Percentiles rank a stretch among this genome's conserved stretches.
These are phyloP conservation scores for Tenualosa thibaudeaui DNA, from an alignment of 2,797 vertebrate species.

Conservation along the genomic window DNA sequence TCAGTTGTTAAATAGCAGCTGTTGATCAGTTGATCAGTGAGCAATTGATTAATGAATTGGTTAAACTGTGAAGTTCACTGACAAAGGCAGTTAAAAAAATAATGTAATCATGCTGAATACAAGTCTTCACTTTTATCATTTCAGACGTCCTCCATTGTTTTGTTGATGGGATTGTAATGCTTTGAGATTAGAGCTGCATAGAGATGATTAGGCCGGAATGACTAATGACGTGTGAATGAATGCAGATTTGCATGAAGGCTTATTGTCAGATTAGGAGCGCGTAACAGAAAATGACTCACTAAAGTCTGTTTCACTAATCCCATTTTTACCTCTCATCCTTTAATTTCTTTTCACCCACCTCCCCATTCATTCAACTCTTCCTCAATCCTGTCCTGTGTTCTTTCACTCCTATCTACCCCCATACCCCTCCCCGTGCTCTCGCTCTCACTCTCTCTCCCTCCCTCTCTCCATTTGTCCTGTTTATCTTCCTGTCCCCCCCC, in stretches of 20 bases:
- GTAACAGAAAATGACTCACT: not conserved
- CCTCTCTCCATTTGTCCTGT: not conserved
- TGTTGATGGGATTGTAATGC: not conserved
- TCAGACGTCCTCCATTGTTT: not conserved
- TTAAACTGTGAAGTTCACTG: too few relatives aligned
- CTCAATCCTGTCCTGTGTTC: not conserved
- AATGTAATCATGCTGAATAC: not conserved
- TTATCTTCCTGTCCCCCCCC: not conserved
- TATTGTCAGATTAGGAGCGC: not conserved
- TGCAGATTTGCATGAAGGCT: not conserved
- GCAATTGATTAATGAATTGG: too few relatives aligned
- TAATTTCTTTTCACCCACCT: not conserved
- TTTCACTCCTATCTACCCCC: not conserved
- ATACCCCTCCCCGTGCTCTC: not conserved
- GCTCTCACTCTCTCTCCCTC: not conserved
- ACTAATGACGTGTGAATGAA: not conserved
- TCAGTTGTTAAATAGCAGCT: too few relatives aligned
- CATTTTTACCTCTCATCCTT: not conserved
- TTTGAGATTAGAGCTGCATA: not conserved
- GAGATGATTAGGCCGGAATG: not conserved
- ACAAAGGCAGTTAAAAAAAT: too few relatives aligned
- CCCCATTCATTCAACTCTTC: not conserved
- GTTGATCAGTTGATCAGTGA: too few relatives aligned
- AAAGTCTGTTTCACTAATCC: not conserved
- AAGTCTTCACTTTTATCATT: not conserved